Base-by-base conservation (phyloP, 2,797 vertebrate species). In the Eospalax fontanierii region DNA sequence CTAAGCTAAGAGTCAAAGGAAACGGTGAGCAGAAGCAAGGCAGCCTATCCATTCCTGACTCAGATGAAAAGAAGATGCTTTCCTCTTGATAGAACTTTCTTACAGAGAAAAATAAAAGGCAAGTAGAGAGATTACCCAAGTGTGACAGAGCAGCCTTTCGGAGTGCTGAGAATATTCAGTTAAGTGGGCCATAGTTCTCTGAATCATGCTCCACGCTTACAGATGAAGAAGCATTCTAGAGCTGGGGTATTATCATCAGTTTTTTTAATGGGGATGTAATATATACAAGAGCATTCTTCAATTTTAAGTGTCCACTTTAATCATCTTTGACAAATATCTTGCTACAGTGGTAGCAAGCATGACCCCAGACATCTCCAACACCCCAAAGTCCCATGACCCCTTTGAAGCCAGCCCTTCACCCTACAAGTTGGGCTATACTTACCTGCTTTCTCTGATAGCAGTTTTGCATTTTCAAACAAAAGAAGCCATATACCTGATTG, bases 391-490 rank as follows among this genome's bases (percentile, higher is more conserved):
- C 18, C 21, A 59, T 2, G n/a, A 4, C 4, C 1, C 9, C 26
- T 83, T 78, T 66, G 21, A 95, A 82, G 35, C 19, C n/a, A 63
- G 30, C 50, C 4, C 12, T 8, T 74, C 43, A 24, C 28, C 30
- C 5, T 24, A 40, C 9, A 54, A 54, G 57, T 21, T 54, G 21
- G 46, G 22, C 30, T 59, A 61, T 18, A 76, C 21, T 35, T 21
- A 84, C 38, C 46, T 85, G 15, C 40, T 89, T 78, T 85, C 26
- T 85, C 26, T 59, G 26, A 63, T 15, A 87, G 40, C 30, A 28
- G 38, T 91, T 95, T 89, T 90, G 26, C n/a, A 33, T 70, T 95
- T 85, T 84, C 57, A 65, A 90, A 46, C 35, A 63, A 86, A 86
- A 90, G 19, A 66, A 86, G 63, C 54, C 11, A 28, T 79, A 88